A percentile compares a stretch with the other conserved stretches of the same genome.
phyloP scores from a whole-genome alignment of 2,113 vertebrate species.

The Ardeotis arabs region DNA sequence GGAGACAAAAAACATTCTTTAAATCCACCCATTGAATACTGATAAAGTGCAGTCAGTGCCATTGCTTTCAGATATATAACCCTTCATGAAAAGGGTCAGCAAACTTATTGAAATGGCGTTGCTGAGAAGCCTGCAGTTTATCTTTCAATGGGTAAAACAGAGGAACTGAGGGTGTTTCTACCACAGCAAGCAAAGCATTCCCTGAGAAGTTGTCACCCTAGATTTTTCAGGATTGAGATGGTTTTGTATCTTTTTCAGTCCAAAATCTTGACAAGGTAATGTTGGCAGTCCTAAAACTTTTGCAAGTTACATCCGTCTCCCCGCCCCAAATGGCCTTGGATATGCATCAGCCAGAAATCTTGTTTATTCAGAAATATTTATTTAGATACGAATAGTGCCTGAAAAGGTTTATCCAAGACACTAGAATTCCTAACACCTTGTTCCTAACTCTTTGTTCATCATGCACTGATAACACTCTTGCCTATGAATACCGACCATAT shows the following conservation, averaged over 20 bases:
- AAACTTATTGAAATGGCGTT: background rate
- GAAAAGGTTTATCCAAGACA: background rate
- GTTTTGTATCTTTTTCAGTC: background rate
- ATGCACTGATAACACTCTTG: background rate
- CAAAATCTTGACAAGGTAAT: background rate
- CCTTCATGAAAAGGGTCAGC: background rate
- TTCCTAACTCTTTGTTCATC: background rate
- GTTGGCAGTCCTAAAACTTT: background rate
- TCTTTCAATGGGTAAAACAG: background rate
- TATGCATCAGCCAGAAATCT: background rate
- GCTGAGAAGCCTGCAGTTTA: background rate
- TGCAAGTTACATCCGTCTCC: background rate
- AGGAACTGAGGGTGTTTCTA: background rate
- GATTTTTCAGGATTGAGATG: background rate
- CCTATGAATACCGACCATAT: background rate
- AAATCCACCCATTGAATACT: background rate
- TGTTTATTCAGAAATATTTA: background rate
- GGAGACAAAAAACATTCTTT: background rate
- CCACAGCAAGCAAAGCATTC: background rate
- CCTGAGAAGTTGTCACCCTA: background rate
- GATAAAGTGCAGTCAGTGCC: background rate
- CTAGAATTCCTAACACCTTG: background rate
- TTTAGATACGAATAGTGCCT: background rate
- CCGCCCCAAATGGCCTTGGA: background rate
- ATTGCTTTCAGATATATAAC: background rate